Percentiles rank a stretch among this genome's conserved stretches.
These are phyloP conservation scores for Athrips mouffetella DNA, from an alignment of 2,888 invertebrate species.

Conservation along the genomic window DNA sequence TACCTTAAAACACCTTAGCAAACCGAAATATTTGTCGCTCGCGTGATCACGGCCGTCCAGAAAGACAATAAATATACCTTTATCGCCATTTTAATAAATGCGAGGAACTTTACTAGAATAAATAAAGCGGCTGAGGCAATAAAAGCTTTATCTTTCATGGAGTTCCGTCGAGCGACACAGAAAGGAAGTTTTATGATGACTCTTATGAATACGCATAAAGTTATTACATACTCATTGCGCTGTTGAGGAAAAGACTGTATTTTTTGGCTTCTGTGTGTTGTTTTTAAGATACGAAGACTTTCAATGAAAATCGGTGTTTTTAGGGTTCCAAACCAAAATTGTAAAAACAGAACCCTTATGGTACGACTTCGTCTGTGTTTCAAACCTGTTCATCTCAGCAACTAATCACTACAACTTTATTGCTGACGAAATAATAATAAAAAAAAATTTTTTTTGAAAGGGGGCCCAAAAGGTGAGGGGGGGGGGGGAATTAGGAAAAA, in stretches of 20 bases:
- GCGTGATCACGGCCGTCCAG: slow-evolving; percentile 60
- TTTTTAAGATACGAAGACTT: no score
- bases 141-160: slow-evolving; percentile 49
- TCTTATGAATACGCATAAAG: slow-evolving; percentile 41
- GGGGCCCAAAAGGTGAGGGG: no score
- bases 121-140: slow-evolving; percentile 56
- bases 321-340: no score
- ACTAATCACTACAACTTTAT: no score
- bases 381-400: no score
- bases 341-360: no score
- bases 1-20: slow-evolving; percentile 10
- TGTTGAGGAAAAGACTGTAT: slow-evolving; percentile 2
- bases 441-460: no score
- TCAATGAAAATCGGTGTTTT: no score
- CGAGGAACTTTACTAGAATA: slow-evolving; percentile 60
- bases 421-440: no score
- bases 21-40: slow-evolving; percentile 36
- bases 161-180: slow-evolving; percentile 39
- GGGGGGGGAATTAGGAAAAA: no score
- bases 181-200: slow-evolving; percentile 46
- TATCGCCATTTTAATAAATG: slow-evolving; percentile 75
- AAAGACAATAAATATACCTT: slow-evolving; percentile 71
- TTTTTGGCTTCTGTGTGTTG: neutral
- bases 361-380: no score
- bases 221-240: slow-evolving; percentile 33